phyloP scores from a whole-genome alignment of 2,113 vertebrate genomes.

The Felis catus region DNA sequence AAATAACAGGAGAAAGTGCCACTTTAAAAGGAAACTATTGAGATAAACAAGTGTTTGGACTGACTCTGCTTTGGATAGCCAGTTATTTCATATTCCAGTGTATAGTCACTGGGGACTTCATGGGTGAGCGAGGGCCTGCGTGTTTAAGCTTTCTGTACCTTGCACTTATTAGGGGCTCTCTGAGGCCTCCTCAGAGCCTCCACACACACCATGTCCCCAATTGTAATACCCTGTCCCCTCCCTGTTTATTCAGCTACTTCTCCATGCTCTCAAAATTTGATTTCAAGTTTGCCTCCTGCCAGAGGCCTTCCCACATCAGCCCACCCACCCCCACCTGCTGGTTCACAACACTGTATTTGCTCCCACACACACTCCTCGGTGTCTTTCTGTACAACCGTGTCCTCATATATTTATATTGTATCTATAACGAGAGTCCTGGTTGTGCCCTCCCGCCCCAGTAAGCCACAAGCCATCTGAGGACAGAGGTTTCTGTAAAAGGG shows the following conservation, averaged over 20 bases:
- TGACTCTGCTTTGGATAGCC: constrained; percentile 46
- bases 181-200: not conserved
- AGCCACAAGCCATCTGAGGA: not conserved
- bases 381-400: not conserved
- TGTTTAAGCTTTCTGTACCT: constrained; percentile 31
- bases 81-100: constrained; percentile 24
- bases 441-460: not conserved
- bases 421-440: not conserved
- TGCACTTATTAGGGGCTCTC: not conserved
- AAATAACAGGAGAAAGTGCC: constrained; percentile 59
- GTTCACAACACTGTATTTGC: not conserved
- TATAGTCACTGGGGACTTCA: not conserved
- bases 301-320: not conserved
- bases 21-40: constrained; percentile 36
- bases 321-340: not conserved
- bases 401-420: not conserved
- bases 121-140: not conserved
- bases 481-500: not conserved
- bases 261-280: not conserved
- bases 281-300: constrained; percentile 18
- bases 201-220: not conserved
- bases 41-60: constrained; percentile 59
- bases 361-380: not conserved
- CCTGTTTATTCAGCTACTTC: constrained; percentile 14
- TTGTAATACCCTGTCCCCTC: constrained; percentile 10